Evolutionary conservation across 2,113 vertebrate species (phyloP).

Genomic region (Murina feae): DNA sequence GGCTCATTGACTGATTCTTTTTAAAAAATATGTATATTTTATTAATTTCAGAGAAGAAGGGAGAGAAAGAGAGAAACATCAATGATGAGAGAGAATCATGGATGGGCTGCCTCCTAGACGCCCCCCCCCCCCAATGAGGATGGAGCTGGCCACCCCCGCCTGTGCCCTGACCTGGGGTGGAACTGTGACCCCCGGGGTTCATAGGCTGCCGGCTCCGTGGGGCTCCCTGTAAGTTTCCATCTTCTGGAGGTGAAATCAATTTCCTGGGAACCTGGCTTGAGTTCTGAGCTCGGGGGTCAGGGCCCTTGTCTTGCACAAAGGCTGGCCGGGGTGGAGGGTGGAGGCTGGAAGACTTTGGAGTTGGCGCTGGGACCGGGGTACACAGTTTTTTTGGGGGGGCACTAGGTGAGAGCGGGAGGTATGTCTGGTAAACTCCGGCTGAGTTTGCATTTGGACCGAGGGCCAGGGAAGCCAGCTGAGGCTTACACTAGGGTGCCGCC

Average conservation of each 20-base stretch:
- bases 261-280: neutral
- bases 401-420: neutral
- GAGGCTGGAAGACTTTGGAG: neutral
- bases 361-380: neutral
- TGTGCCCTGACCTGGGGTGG: neutral
- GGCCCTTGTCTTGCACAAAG: too few relatives aligned
- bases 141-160: rapidly evolving
- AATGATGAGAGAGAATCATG: neutral
- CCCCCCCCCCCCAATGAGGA: neutral
- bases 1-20: neutral
- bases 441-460: neutral
- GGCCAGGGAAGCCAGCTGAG: neutral
- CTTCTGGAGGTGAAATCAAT: rapidly evolving
- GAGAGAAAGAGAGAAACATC: neutral
- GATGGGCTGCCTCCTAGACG: neutral
- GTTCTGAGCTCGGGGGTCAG: neutral
- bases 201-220: too few relatives aligned
- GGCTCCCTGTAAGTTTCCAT: neutral
- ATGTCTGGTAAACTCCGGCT: neutral
- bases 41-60: neutral
- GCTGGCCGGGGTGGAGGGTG: neutral
- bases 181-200: too few relatives aligned
- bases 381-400: neutral
- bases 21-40: too few relatives aligned
- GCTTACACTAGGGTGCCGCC: neutral